A percentile compares a stretch with the other conserved stretches of the same genome.
Evolutionary conservation across 2,888 invertebrate species (phyloP).

Genomic region (Vesta saturnalis): DNA sequence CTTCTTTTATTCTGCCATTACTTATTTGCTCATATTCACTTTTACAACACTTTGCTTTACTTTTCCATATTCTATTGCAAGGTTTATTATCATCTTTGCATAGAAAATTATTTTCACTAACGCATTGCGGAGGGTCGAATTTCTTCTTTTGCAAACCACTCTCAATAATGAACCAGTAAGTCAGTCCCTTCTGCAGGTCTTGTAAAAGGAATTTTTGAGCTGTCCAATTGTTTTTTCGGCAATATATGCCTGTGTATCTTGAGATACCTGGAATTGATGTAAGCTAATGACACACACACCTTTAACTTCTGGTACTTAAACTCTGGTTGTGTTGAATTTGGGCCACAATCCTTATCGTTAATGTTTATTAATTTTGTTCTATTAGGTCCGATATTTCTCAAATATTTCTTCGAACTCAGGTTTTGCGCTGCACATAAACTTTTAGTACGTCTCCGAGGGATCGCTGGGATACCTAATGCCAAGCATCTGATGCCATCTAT

Average conservation of each 20-base stretch:
- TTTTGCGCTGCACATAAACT: too few relatives aligned
- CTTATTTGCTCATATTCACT: not conserved
- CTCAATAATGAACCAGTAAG: too few relatives aligned
- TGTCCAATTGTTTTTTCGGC: not conserved
- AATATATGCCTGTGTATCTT: not conserved
- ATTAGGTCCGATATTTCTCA: too few relatives aligned
- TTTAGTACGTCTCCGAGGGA: too few relatives aligned
- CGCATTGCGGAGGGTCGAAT: too few relatives aligned
- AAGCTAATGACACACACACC: not conserved
- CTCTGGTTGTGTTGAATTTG: not conserved
- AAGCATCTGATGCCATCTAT: too few relatives aligned
- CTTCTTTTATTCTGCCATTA: not conserved
- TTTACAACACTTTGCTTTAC: not conserved
- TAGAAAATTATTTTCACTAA: not conserved
- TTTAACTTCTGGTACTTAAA: not conserved
- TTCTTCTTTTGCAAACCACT: not conserved
- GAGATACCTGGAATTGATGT: not conserved
- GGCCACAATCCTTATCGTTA: not conserved
- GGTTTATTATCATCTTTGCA: not conserved
- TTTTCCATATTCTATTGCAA: constrained; percentile 4
- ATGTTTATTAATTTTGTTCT: not conserved
- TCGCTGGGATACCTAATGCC: too few relatives aligned
- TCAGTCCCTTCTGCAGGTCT: not conserved
- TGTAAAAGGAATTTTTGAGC: not conserved
- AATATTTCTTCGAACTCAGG: too few relatives aligned